phyloP scores from a whole-genome alignment of 2,113 vertebrate species.

The Phyllostomus hastatus region DNA sequence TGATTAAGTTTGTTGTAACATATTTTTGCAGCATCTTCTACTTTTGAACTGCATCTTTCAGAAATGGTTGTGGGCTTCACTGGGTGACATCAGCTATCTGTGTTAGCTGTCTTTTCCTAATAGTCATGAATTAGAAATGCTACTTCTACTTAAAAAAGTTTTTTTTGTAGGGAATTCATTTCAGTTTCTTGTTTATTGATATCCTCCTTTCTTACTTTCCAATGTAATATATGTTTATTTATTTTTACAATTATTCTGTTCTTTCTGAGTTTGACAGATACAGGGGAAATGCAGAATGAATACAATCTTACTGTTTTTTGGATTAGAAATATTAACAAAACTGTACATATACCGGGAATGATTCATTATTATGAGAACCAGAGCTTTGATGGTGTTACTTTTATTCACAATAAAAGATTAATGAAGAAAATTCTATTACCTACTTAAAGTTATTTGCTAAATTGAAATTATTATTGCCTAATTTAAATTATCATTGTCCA shows the following conservation, averaged over 20 bases:
- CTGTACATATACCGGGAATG: neutral
- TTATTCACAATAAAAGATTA: neutral
- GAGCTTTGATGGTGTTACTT: neutral
- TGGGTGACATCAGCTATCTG: neutral
- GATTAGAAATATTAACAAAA: constrained; percentile 20
- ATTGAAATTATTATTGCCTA: neutral
- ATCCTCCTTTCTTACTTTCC: neutral
- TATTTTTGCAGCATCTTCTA: neutral
- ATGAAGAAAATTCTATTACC: neutral
- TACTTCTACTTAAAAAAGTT: neutral
- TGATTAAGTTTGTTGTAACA: neutral
- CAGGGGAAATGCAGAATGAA: neutral
- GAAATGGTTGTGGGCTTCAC: neutral
- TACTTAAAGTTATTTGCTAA: neutral
- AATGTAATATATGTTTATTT: neutral
- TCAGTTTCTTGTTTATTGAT: neutral
- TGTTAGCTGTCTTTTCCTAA: neutral
- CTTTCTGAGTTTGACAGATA: neutral
- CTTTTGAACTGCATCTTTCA: neutral
- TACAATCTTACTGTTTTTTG: neutral
- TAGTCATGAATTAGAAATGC: neutral
- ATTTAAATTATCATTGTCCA: neutral
- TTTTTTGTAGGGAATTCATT: neutral
- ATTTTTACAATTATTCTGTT: neutral
- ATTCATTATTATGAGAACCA: neutral